These are phyloP conservation scores for Allophyes oxyacanthae DNA, from an alignment of 2,888 invertebrate genomes.

Conservation along the genomic window DNA sequence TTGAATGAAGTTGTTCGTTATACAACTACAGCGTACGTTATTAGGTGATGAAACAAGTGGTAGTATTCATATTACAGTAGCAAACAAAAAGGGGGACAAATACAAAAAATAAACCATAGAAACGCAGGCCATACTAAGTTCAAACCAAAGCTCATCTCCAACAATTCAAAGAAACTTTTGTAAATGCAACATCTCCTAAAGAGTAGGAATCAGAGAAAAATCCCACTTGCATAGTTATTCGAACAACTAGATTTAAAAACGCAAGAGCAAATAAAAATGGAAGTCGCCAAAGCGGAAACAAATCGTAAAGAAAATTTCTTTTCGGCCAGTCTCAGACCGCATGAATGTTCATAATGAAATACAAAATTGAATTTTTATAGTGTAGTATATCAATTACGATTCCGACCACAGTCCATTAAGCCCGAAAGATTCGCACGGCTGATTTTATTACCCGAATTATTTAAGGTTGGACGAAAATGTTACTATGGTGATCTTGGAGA, in stretches of 20 bases:
- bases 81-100: not conserved
- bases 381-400: slow-evolving; percentile 51
- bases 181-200: too few relatives aligned
- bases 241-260: not conserved
- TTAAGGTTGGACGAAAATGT: slow-evolving; percentile 47
- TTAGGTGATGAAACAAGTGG: slow-evolving; percentile 7
- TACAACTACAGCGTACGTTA: too few relatives aligned
- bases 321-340: slow-evolving; percentile 40
- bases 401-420: slow-evolving; percentile 64
- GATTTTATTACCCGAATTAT: slow-evolving; percentile 70
- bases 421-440: slow-evolving; percentile 63
- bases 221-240: too few relatives aligned
- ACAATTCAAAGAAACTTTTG: too few relatives aligned
- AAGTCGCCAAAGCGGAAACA: slow-evolving; percentile 43
- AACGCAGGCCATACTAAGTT: not conserved
- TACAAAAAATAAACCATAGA: not conserved
- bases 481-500: slow-evolving; percentile 45
- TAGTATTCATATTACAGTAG: not conserved
- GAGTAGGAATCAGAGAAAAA: too few relatives aligned
- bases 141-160: too few relatives aligned
- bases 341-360: slow-evolving; percentile 44
- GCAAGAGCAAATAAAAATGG: not conserved
- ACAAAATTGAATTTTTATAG: slow-evolving; percentile 55
- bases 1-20: slow-evolving; percentile 31
- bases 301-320: slow-evolving; percentile 44